These are phyloP conservation scores for Tipula helvola DNA, from an alignment of 2,888 invertebrate species.

Conservation along the genomic window DNA sequence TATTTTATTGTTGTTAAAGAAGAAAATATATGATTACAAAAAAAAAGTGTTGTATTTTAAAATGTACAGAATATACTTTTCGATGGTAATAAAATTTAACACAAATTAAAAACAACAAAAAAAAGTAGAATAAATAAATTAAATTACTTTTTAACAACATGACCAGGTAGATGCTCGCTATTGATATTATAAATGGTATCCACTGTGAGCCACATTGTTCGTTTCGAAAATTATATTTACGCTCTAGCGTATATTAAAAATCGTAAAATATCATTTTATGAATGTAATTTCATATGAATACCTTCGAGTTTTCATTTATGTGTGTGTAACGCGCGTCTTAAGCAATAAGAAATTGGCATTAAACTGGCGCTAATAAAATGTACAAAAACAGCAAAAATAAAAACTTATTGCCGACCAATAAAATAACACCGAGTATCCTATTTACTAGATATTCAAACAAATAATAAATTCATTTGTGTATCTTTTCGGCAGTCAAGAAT, in stretches of 20 bases:
- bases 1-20: not conserved
- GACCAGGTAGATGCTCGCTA: not conserved
- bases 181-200: not conserved
- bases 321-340: not conserved
- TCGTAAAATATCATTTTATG: not conserved
- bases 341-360: not conserved
- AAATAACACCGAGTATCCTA: not conserved
- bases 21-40: not conserved
- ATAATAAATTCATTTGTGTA: not conserved
- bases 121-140: not conserved
- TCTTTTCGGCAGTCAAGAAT: not conserved
- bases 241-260: not conserved
- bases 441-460: not conserved
- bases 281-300: not conserved
- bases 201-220: not conserved
- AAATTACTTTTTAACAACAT: not conserved
- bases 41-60: not conserved
- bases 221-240: not conserved
- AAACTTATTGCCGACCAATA: not conserved
- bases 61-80: not conserved
- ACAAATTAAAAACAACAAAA: not conserved
- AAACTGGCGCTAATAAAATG: not conserved
- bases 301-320: not conserved
- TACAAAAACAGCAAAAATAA: not conserved
- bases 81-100: not conserved